phyloP scores from a whole-genome alignment of 2,888 invertebrate genomes.

The Synanthedon formicaeformis region DNA sequence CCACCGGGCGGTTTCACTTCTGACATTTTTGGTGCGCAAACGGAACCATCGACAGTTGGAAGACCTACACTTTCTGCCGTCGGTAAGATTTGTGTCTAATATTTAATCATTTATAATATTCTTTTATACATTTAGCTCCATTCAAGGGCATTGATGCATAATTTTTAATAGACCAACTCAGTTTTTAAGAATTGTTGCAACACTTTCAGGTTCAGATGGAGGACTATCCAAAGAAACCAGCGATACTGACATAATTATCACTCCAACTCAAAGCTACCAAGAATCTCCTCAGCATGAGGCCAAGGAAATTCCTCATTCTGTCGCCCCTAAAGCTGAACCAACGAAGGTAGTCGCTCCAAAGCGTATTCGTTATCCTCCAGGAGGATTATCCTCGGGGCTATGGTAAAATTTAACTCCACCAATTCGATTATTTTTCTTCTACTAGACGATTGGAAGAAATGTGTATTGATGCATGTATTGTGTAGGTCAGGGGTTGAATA shows the following conservation, averaged over 20 bases:
- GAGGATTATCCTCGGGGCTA: constrained; percentile 75
- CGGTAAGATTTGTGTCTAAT: neutral
- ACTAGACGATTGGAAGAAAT: no score
- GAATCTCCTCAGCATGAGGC: constrained; percentile 9
- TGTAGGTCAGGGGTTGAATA: constrained; percentile 18
- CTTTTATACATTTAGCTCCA: no score
- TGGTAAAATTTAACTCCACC: constrained; percentile 56
- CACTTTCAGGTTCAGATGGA: constrained; percentile 33
- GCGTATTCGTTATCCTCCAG: constrained; percentile 74
- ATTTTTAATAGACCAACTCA: no score
- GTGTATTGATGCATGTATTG: constrained; percentile 14
- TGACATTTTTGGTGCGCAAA: constrained; percentile 74
- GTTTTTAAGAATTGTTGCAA: neutral
- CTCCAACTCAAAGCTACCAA: constrained; percentile 30
- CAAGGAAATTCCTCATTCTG: constrained; percentile 10
- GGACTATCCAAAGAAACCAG: constrained; percentile 25
- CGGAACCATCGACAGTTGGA: constrained; percentile 65
- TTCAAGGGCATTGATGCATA: no score
- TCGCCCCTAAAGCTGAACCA: constrained; percentile 13
- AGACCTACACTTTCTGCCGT: neutral
- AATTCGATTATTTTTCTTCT: constrained; percentile 13
- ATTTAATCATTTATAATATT: no score
- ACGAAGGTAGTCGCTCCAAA: constrained; percentile 32
- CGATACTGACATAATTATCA: constrained; percentile 28
- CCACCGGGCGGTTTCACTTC: constrained; percentile 79